Evolutionary conservation across 2,797 vertebrate genomes (phyloP), one percentile per base, ranked within the genome.

Genomic region (Melanogrammus aeglefinus): DNA sequence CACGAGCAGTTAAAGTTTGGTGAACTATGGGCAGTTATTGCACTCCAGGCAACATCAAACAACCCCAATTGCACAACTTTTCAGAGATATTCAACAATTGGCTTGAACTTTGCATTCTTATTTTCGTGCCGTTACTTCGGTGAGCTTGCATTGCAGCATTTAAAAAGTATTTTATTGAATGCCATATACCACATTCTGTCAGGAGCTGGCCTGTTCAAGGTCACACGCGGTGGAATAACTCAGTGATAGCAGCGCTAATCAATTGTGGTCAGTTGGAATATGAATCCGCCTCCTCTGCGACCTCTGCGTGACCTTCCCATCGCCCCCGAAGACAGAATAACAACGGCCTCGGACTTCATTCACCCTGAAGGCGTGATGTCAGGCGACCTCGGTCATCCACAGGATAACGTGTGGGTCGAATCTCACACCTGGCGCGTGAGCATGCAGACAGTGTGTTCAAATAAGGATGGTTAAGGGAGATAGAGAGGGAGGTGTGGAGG

Each of bases 211-310:
- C 76, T 70, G n/a, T 75, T 79, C 73, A 83, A 10, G 39, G 41
- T 47, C 70, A 73, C 41, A 51, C 8, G 35, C 72, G 47, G 87
- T 86, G 90, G 88, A 84, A 77, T 81, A 91, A 90, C 83, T 87
- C 70, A 89, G 84, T 84, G 83, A 89, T 80, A 90, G 81, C 81
- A 83, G 18, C 1, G 38, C 41, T 88, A 90, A 91, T 91, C 88
- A 90, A 85, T 71, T 72, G 77, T 87, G 83, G 80, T 80, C 1
- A 13, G 78, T 66, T 74, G 38, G 83, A 90, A 91, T 90, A 84
- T 88, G 80, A 91, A 90, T 81, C 88, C 90, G 87, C 83, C 80
- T 78, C 71, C 76, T 31, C 13, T 1, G 69, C 79, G 86, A 90
- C 89, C 90, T 74, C n/a, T 24, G 47, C 74, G 75, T 79, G 85